These are phyloP conservation scores for Papilio polytes DNA, from an alignment of 1,140 invertebrate genomes.

Conservation along the genomic window DNA sequence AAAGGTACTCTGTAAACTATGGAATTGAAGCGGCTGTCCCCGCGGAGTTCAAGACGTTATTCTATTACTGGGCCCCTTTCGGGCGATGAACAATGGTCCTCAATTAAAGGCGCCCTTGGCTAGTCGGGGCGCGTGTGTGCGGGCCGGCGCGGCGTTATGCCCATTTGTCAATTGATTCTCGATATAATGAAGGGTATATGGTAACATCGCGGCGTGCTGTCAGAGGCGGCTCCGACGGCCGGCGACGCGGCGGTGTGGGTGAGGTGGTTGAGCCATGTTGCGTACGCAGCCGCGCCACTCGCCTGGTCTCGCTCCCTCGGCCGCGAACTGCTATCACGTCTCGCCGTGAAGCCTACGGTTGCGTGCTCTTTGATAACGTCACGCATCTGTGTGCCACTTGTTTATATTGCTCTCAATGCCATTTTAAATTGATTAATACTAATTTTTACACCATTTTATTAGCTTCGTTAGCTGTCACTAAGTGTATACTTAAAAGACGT, in stretches of 20 bases:
- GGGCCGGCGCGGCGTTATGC: conserved; percentile 46
- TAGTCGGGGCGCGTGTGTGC: conserved; percentile 48
- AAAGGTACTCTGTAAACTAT: conserved; percentile 36
- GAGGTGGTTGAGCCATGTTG: conserved; percentile 67
- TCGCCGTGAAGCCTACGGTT: conserved; percentile 67
- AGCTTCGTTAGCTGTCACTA: neutral
- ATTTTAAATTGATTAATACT: conserved; percentile 81
- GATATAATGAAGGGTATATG: conserved; percentile 81
- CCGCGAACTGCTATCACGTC: conserved; percentile 45
- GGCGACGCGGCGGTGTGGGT: conserved; percentile 57
- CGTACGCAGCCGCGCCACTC: conserved; percentile 71
- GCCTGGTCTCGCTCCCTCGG: conserved; percentile 60
- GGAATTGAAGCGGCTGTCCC: conserved; percentile 24
- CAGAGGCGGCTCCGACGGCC: conserved; percentile 58
- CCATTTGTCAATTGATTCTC: conserved; percentile 82
- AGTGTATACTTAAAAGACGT: neutral
- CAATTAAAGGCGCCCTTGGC: conserved; percentile 39
- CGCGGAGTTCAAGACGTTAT: conserved; percentile 32
- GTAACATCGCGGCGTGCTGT: conserved; percentile 72
- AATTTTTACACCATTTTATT: conserved; percentile 63
- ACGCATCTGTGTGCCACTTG: conserved; percentile 76
- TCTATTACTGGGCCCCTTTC: conserved; percentile 28
- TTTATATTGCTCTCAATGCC: conserved; percentile 79
- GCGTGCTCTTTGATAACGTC: conserved; percentile 76
- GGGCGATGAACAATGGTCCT: conserved; percentile 37